Conservation (phyloP, 2,797 vertebrate genomes). For the Uromys caudimaculatus region DNA sequence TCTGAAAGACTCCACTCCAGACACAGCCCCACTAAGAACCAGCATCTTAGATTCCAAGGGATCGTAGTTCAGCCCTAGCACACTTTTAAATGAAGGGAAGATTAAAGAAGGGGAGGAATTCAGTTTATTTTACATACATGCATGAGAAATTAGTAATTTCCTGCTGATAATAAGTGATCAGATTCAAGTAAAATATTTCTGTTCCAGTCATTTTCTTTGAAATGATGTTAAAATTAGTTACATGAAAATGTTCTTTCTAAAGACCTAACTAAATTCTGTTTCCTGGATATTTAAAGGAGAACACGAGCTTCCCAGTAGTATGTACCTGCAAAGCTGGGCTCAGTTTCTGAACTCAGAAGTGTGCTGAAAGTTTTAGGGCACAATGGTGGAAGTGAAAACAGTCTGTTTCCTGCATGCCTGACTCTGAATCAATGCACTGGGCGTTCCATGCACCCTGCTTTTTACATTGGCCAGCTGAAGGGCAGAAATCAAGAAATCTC, state of each 20-base stretch:
- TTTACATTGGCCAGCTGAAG: too few species aligned
- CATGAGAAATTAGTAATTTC: not conserved
- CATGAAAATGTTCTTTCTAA: not conserved
- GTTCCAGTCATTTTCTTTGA: not conserved
- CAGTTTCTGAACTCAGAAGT: not conserved
- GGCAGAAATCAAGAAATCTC: not conserved
- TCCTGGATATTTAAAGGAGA: not conserved
- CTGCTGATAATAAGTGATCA: not conserved
- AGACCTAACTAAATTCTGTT: not conserved
- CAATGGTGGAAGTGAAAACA: not conserved
- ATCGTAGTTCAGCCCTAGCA: not conserved
- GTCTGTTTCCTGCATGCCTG: accelerated
- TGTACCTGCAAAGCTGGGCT: not conserved
- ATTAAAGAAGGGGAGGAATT: not conserved
- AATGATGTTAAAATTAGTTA: not conserved
- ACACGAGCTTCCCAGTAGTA: not conserved
- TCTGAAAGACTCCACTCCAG: not conserved
- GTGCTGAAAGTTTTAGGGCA: accelerated
- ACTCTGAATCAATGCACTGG: accelerated
- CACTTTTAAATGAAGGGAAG: not conserved
- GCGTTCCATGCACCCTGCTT: too few species aligned
- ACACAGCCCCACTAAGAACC: not conserved
- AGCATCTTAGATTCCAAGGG: not conserved
- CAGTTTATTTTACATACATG: not conserved
- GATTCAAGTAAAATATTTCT: conserved; percentile 4